These are phyloP conservation scores for Heliconius nattereri DNA, from an alignment of 1,140 invertebrate genomes.

Conservation along the genomic window DNA sequence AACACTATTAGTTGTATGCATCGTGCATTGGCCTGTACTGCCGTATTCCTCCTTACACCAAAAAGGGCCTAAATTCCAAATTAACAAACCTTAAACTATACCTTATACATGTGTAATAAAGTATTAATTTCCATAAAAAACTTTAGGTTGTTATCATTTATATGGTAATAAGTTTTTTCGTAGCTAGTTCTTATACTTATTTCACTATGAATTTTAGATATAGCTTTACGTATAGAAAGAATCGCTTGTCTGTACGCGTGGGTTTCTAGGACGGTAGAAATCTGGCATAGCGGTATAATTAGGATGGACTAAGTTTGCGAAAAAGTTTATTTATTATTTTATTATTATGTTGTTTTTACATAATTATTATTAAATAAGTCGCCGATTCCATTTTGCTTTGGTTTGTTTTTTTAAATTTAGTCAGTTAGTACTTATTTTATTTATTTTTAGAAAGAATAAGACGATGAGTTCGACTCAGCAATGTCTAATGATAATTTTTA, in stretches of 20 bases:
- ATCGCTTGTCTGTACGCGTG: constrained; percentile 75
- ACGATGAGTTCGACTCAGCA: too few species aligned
- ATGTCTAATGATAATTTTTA: too few species aligned
- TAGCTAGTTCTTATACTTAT: constrained; percentile 80
- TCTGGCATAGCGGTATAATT: constrained; percentile 53
- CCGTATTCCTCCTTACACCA: constrained; percentile 45
- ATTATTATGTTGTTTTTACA: not conserved
- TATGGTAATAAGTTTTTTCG: constrained; percentile 61
- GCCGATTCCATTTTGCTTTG: too few species aligned
- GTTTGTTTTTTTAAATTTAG: too few species aligned
- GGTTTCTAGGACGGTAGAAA: constrained; percentile 78
- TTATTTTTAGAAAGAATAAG: too few species aligned
- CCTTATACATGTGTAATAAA: constrained; percentile 14
- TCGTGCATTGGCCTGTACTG: constrained; percentile 80
- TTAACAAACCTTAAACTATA: constrained; percentile 34
- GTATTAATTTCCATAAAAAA: constrained; percentile 29
- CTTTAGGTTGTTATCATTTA: not conserved
- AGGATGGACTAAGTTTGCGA: constrained; percentile 38
- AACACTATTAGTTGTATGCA: constrained; percentile 78
- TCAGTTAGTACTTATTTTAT: too few species aligned
- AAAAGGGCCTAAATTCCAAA: constrained; percentile 46
- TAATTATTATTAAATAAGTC: not conserved
- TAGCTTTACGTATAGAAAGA: constrained; percentile 79
- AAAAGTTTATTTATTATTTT: constrained; percentile 29
- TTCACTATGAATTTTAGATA: constrained; percentile 80